Percentiles rank a stretch among this genome's conserved stretches.
Conservation (phyloP, 1,140 invertebrate genomes). For the Glomeris maerens region DNA sequence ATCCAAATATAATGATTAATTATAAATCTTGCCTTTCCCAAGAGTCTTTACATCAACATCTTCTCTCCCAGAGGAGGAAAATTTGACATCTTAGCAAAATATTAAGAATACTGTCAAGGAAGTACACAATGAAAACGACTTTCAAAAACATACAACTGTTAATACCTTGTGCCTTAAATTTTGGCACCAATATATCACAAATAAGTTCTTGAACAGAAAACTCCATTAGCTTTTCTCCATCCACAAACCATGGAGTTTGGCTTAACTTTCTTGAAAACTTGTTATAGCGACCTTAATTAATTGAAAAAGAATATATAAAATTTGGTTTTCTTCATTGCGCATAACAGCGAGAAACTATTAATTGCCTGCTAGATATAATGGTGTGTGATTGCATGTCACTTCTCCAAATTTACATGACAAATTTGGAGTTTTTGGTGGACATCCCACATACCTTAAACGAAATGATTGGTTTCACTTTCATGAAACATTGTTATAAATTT, state of each 20-base stretch:
- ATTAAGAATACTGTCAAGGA: conserved; percentile 9
- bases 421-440: conserved; percentile 19
- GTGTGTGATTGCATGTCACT: conserved; percentile 25
- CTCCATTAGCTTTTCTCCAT: conserved; percentile 61
- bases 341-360: not conserved
- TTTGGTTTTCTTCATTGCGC: not conserved
- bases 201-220: conserved; percentile 85
- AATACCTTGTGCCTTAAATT: conserved; percentile 37
- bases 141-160: not conserved
- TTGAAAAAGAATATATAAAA: conserved; percentile 16
- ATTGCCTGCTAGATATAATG: conserved; percentile 22
- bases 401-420: conserved; percentile 19
- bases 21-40: conserved; percentile 18
- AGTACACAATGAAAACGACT: not conserved
- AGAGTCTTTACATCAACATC: conserved; percentile 68
- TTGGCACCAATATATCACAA: conserved; percentile 40
- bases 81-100: conserved; percentile 41
- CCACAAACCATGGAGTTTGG: conserved; percentile 87
- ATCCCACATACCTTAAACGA: conserved; percentile 18
- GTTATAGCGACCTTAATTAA: conserved; percentile 54
- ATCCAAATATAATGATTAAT: not conserved
- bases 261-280: conserved; percentile 73
- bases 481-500: conserved; percentile 10
- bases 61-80: conserved; percentile 78
- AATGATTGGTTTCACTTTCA: not conserved